Base-by-base conservation (phyloP, 2,113 vertebrate species). In the Brienomyrus brachyistius region DNA sequence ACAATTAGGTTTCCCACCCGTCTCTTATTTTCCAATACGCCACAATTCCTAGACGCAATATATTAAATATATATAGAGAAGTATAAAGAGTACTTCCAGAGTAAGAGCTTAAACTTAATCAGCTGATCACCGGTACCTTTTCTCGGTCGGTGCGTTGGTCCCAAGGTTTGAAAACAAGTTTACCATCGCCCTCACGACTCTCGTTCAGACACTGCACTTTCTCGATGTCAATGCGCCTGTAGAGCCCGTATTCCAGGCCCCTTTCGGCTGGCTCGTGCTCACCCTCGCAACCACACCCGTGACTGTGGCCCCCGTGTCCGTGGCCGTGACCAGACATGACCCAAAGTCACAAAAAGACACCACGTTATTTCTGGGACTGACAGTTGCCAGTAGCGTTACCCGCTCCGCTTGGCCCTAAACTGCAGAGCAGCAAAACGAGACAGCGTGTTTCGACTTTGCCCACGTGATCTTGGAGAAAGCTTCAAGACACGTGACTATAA, bases 121-220 rank as follows among this genome's bases (percentile, higher is more conserved):
- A 19, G 48, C n/a, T 19, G 51, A 21, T 35, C 6, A 4, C 6
- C 17, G n/a, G 50, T 94, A 99, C 98, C 98, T 96, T 96, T 11
- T 95, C 92, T 74, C 97, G 95, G 83, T 98, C 96, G 1, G 92
- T 93, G 21, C 98, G 97, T 91, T 97, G 95, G 66, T 99, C 98
- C 98, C 98, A 99, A 2, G 98, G 96, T 77, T 98, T 98, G 94
- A 99, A 98, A 88, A 99, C 98, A 62, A 95, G 95, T 43, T 95
- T 97, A 0, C 98, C 98, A 91, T 97, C 97, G 31, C 98, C 98
- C 89, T 99, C 98, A 0, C 96, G 94, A 91, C 97, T 97, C 95
- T 99, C 98, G 92, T 99, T 99, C 84, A 99, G 96, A 91, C 98
- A 99, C 95, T 99, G 97, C 92, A 99, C 92, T 91, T 97, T 98